phyloP scores from a whole-genome alignment of 37 sponge, comb jelly and placozoan genomes.

The Theonella swinhoei region DNA sequence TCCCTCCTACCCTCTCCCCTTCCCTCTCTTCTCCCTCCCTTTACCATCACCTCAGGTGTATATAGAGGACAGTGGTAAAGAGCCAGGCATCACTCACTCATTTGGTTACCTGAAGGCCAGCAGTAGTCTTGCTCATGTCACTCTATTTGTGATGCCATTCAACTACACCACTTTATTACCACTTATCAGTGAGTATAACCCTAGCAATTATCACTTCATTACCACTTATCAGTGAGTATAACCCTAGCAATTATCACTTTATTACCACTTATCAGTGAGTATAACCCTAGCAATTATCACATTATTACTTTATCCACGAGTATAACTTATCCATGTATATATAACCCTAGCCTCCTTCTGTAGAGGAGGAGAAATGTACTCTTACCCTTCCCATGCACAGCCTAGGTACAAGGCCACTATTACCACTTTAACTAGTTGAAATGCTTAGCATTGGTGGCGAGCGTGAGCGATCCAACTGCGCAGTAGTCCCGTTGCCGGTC shows the following conservation, averaged over 20 bases:
- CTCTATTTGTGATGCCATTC: conserved; percentile 92
- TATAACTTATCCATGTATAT: too few species aligned
- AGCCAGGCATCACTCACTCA: conserved; percentile 62
- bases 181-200: conserved; percentile 87
- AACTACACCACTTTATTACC: conserved; percentile 93
- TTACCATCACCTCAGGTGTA: conserved; percentile 61
- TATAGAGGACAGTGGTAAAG: conserved; percentile 71
- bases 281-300: too few species aligned
- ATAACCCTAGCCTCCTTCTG: too few species aligned
- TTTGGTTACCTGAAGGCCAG: conserved; percentile 99
- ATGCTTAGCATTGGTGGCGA: too few species aligned
- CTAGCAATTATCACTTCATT: conserved; percentile 74
- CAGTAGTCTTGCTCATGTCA: conserved; percentile 79
- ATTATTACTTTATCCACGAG: conserved; percentile 91
- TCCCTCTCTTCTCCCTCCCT: background rate
- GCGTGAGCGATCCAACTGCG: too few species aligned
- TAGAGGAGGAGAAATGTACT: too few species aligned
- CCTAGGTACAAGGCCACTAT: too few species aligned
- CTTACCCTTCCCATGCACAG: too few species aligned
- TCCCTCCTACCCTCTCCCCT: background rate
- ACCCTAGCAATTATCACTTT: too few species aligned
- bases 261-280: conserved; percentile 91
- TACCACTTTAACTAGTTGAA: too few species aligned
- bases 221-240: conserved; percentile 90
- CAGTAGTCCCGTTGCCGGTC: too few species aligned